Evolutionary conservation across 2,888 invertebrate species (phyloP).

Genomic region (Drosophila flavopinicola): DNA sequence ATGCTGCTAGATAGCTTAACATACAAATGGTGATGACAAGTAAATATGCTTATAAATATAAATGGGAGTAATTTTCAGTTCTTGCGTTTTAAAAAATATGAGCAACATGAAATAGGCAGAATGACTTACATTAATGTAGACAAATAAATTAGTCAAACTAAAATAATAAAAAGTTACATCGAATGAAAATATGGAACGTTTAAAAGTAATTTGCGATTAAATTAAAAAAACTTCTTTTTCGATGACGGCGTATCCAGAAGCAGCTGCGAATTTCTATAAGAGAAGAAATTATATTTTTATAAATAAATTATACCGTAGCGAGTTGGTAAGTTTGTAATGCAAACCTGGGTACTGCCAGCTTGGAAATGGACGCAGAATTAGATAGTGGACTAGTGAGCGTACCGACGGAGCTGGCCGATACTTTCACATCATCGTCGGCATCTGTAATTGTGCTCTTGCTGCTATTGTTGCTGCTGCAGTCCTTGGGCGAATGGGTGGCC

Average conservation of each 20-base stretch:
- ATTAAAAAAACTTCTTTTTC: constrained; percentile 41
- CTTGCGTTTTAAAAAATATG: no score
- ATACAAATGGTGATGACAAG: no score
- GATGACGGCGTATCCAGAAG: constrained; percentile 41
- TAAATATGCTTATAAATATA: no score
- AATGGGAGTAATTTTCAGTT: no score
- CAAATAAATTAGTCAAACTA: no score
- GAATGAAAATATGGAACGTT: background rate
- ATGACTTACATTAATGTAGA: constrained; percentile 7
- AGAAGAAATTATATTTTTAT: background rate
- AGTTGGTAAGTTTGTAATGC: background rate
- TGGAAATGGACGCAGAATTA: no score
- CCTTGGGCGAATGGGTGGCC: no score
- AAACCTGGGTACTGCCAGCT: constrained; percentile 10
- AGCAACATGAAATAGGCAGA: background rate
- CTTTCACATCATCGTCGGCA: no score
- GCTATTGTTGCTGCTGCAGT: background rate
- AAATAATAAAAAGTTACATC: background rate
- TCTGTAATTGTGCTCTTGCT: no score
- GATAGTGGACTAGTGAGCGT: no score
- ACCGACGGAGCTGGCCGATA: no score
- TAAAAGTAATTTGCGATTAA: background rate
- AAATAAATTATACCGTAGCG: background rate
- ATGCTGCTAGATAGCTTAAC: no score
- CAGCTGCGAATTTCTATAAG: constrained; percentile 29